phyloP scores from a whole-genome alignment of 92 coral and sea anemone genomes.

The Metridium senile region DNA sequence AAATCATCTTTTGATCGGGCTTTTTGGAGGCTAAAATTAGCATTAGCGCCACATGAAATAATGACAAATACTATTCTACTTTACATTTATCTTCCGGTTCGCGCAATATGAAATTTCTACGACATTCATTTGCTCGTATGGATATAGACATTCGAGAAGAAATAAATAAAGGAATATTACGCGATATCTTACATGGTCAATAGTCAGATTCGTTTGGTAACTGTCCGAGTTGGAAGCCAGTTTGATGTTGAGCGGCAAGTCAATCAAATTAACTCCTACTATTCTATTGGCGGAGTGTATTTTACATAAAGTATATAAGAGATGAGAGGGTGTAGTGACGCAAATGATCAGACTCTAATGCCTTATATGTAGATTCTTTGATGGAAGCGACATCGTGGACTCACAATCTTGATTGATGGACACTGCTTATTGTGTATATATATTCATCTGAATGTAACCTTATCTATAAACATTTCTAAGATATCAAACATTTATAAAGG shows the following conservation, averaged over 20 bases:
- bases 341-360: neutral
- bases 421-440: neutral
- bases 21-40: neutral
- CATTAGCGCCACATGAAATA: slow-evolving; percentile 6
- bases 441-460: neutral
- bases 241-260: slow-evolving; percentile 15
- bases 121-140: too few species aligned
- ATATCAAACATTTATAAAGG: too few species aligned
- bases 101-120: neutral
- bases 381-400: neutral
- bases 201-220: slow-evolving; percentile 3
- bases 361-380: slow-evolving; percentile 3
- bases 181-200: slow-evolving; percentile 7
- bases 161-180: too few species aligned
- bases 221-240: slow-evolving; percentile 29
- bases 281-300: slow-evolving; percentile 23
- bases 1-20: neutral
- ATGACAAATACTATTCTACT: neutral
- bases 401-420: neutral
- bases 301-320: neutral
- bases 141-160: too few species aligned
- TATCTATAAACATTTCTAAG: neutral
- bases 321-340: neutral
- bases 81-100: neutral
- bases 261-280: slow-evolving; percentile 22